Evolutionary conservation across 1,140 invertebrate species (phyloP).

Genomic region (Macrobrachium nipponense): DNA sequence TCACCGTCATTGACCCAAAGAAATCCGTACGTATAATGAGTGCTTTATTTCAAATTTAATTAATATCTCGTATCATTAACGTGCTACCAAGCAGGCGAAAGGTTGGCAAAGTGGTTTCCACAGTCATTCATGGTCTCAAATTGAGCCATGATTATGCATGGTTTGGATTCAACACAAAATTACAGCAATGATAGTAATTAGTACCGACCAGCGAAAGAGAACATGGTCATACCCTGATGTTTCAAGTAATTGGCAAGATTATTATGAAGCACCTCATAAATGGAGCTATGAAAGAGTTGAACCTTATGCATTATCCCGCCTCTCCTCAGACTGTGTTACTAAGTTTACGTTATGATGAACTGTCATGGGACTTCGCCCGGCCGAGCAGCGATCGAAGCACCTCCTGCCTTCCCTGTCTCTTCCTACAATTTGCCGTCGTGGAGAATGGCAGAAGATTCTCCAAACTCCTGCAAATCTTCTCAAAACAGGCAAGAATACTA

Average conservation of each 20-base stretch:
- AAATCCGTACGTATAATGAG: slow-evolving; percentile 52
- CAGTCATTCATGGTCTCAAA: too few species aligned
- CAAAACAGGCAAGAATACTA: slow-evolving; percentile 75
- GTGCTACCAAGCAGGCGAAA: too few species aligned
- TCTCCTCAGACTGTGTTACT: slow-evolving; percentile 81
- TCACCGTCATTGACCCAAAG: slow-evolving; percentile 83
- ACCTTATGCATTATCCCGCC: background rate
- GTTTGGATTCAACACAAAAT: too few species aligned
- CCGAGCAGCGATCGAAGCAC: slow-evolving; percentile 86
- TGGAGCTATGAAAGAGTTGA: too few species aligned
- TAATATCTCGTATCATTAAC: too few species aligned
- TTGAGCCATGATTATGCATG: too few species aligned
- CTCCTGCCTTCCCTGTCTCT: slow-evolving; percentile 89
- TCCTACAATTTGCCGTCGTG: slow-evolving; percentile 87
- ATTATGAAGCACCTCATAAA: too few species aligned
- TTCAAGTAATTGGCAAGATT: too few species aligned
- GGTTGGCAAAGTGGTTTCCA: too few species aligned
- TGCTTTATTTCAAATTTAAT: background rate
- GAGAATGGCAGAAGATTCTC: slow-evolving; percentile 87
- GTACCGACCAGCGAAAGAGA: too few species aligned
- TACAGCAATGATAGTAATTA: too few species aligned
- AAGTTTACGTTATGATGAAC: slow-evolving; percentile 85
- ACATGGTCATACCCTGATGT: too few species aligned
- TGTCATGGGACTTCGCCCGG: slow-evolving; percentile 89
- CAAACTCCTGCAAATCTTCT: slow-evolving; percentile 89